Evolutionary conservation across 1,140 invertebrate species (phyloP), one percentile per base, ranked within the genome.

Genomic region (Plodia interpunctella): DNA sequence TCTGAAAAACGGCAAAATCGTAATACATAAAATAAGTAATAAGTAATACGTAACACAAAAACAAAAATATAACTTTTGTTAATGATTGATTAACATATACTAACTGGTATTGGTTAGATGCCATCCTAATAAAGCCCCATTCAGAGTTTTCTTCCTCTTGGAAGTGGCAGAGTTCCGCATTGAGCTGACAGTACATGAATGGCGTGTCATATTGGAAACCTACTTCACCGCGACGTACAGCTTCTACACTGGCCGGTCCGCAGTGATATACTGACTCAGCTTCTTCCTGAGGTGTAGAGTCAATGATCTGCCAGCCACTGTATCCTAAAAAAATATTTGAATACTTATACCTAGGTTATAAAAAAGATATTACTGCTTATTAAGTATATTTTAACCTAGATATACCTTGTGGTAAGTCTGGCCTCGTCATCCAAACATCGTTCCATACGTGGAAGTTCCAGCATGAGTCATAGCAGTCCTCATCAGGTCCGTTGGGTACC

Each of bases 401-500:
- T 55, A 51, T 63, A 90, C 89, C 90, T 83, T 90, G 85, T 10
- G 94, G 94, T 19, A 96, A 85, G 80, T 96, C 95, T 8, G 94
- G 93, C 58, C 95, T 79, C 30, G 91, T 90, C 92, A 96, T 95
- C 95, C 95, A 96, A 52, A 94, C 94, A 62, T 96, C 95, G 74
- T 95, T 96, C 95, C 95, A 96, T 0, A 95, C 94, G 78, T 96
- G 95, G 90, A 95, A 97, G 85, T 96, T 96, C 95, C 94, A 93
- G 68, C 91, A 92, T 6, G 91, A 92, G 72, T 93, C 92, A 60
- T 87, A 90, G 59, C 90, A 92, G 65, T 92, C 91, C 61, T 92
- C 91, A 69, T 92, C 91, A 0, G 92, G 92, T 10, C 92, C 92
- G 53, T 91, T 91, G 13, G 90, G 90, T 13, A 94, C 91, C 76